These are phyloP conservation scores for Forbesichthys papilliferus DNA, from an alignment of 2,113 vertebrate genomes.

Conservation along the genomic window DNA sequence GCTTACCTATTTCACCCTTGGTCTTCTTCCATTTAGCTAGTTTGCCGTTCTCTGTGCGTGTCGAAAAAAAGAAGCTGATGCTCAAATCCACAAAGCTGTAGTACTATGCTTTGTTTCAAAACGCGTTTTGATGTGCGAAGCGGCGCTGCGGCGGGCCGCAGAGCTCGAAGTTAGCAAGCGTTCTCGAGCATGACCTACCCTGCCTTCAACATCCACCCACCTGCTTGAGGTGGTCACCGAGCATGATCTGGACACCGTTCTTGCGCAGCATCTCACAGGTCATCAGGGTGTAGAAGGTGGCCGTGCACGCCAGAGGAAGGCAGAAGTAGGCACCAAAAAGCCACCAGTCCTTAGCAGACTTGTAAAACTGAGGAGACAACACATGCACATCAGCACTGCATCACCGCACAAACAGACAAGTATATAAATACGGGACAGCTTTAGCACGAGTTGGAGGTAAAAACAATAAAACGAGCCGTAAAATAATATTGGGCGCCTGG, in stretches of 20 bases:
- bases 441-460: slow-evolving; percentile 18
- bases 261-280: slow-evolving; percentile 96
- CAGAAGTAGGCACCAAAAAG: slow-evolving; percentile 96
- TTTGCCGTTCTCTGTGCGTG: too few species aligned
- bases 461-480: not conserved
- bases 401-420: not conserved
- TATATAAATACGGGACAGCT: slow-evolving; percentile 15
- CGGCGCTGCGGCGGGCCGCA: too few species aligned
- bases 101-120: too few species aligned
- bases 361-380: slow-evolving; percentile 83
- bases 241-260: slow-evolving; percentile 89
- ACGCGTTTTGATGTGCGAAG: too few species aligned
- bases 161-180: too few species aligned
- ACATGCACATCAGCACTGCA: slow-evolving; percentile 3
- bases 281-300: slow-evolving; percentile 95
- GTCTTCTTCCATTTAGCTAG: too few species aligned
- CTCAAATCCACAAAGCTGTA: too few species aligned
- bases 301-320: slow-evolving; percentile 89
- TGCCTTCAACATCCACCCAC: slow-evolving; percentile 64
- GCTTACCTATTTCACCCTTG: too few species aligned
- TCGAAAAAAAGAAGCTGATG: too few species aligned
- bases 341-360: slow-evolving; percentile 94
- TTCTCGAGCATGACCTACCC: not conserved
- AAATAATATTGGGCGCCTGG: not conserved
- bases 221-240: slow-evolving; percentile 95